A percentile compares a stretch with the other conserved stretches of the same genome.
These are phyloP conservation scores for Formica aserva DNA, from an alignment of 2,888 invertebrate genomes.

Conservation along the genomic window DNA sequence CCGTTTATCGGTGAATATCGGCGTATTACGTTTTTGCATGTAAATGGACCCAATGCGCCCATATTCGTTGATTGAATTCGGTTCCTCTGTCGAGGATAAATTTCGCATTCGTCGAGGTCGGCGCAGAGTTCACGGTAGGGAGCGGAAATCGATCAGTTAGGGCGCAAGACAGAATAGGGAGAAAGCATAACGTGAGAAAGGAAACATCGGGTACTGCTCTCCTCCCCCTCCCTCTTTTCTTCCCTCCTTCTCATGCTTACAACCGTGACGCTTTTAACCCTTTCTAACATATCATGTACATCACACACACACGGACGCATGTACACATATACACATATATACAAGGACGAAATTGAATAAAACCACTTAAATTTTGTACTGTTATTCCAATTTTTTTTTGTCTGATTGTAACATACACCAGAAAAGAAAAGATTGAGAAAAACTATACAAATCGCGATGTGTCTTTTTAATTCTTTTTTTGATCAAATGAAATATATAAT, in stretches of 20 bases:
- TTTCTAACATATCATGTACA: not conserved
- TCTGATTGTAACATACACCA: not conserved
- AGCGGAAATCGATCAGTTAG: constrained; percentile 66
- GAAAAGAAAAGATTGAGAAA: not conserved
- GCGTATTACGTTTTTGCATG: constrained; percentile 33
- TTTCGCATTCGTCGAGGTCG: constrained; percentile 60
- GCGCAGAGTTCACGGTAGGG: not conserved
- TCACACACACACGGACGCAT: not conserved
- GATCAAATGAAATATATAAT: not conserved
- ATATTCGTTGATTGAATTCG: constrained; percentile 70
- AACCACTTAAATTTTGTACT: not conserved
- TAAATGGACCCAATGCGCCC: constrained; percentile 36
- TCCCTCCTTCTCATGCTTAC: not conserved
- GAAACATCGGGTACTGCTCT: constrained; percentile 48
- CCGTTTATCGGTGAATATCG: constrained; percentile 33
- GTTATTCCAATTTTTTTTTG: not conserved
- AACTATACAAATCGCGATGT: constrained; percentile 20
- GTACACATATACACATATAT: not conserved
- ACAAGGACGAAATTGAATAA: not conserved
- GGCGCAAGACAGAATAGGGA: constrained; percentile 54
- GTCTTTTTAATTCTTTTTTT: constrained; percentile 14
- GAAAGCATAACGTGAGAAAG: constrained; percentile 64
- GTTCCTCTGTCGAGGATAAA: constrained; percentile 61
- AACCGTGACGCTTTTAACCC: constrained; percentile 37
- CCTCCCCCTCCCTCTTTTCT: not conserved